Evolutionary conservation across 2,888 invertebrate genomes (phyloP), one percentile per base, ranked within the genome.

Genomic region (Nymphalis urticae): DNA sequence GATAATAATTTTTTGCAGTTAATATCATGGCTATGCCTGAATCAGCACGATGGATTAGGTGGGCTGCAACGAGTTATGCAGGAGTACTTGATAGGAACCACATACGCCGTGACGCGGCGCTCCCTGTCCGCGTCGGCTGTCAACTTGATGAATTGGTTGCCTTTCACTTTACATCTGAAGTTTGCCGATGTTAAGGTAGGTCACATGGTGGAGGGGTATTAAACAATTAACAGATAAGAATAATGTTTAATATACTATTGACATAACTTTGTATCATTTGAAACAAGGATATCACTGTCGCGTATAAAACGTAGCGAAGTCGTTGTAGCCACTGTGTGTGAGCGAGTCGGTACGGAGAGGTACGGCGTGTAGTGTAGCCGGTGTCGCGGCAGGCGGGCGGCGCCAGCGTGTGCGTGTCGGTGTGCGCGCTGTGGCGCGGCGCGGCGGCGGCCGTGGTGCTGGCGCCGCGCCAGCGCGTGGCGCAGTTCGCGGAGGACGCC

Each of bases 401-500:
- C 4, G 53, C 90, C 61, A 89, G 90, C 67, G 89, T 94, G 70
- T 93, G 89, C 72, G 94, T 96, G 59, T 95, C 95, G 2, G 90
- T 96, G 73, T 96, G 97, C 86, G 94, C 95, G 75, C 89, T 97
- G 63, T 96, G 96, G 95, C 96, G 96, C 82, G 96, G 96, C 16
- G 94, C 95, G 54, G 75, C 73, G 58, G 73, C 77, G 32, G 97
- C 96, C 86, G 97, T 97, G 95, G 91, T 97, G 62, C 88, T 97
- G 64, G 96, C 97, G 4, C 97, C 97, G 1, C 95, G 97, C 68
- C 97, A 97, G 86, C 94, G 97, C 72, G 94, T 97, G 60, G 94
- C 96, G n/a, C 97, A 97, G 68, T 97, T 96, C 85, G 93, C 95
- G 63, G 95, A 95, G 73, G 97, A 97, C 85, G 94, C 96, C 79